Percentiles rank a stretch among this genome's conserved stretches.
Conservation (phyloP, 2,888 invertebrate species). For the Agrochola circellaris region DNA sequence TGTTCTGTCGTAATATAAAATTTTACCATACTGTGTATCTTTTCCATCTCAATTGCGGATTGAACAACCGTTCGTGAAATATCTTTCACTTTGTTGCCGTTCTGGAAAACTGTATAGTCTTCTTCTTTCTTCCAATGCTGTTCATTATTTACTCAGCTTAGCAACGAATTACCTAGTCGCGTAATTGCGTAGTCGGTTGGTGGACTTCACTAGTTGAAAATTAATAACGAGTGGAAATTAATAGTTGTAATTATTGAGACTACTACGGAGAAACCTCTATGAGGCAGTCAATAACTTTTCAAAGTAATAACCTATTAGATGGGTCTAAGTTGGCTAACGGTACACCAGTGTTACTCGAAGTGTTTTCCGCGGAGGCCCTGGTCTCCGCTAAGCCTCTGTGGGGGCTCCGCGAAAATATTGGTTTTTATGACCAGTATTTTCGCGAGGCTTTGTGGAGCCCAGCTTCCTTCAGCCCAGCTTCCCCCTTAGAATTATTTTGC, state of each 20-base stretch:
- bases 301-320: not conserved
- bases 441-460: too few relatives aligned
- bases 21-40: conserved; percentile 20
- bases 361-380: too few relatives aligned
- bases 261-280: not conserved
- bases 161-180: not conserved
- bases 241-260: not conserved
- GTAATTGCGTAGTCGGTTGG: too few relatives aligned
- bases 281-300: not conserved
- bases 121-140: not conserved
- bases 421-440: too few relatives aligned
- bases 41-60: conserved; percentile 1
- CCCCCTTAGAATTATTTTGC: too few relatives aligned
- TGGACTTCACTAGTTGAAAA: not conserved
- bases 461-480: too few relatives aligned
- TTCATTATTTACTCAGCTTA: not conserved
- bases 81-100: not conserved
- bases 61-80: not conserved
- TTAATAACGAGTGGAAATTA: not conserved
- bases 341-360: too few relatives aligned
- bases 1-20: conserved; percentile 23
- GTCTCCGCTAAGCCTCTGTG: too few relatives aligned
- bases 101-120: not conserved
- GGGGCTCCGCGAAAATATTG: too few relatives aligned
- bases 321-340: too few relatives aligned